Percentiles rank a stretch among this genome's conserved stretches.
phyloP scores from a whole-genome alignment of 92 coral and sea anemone genomes.

The Plumapathes pennacea region DNA sequence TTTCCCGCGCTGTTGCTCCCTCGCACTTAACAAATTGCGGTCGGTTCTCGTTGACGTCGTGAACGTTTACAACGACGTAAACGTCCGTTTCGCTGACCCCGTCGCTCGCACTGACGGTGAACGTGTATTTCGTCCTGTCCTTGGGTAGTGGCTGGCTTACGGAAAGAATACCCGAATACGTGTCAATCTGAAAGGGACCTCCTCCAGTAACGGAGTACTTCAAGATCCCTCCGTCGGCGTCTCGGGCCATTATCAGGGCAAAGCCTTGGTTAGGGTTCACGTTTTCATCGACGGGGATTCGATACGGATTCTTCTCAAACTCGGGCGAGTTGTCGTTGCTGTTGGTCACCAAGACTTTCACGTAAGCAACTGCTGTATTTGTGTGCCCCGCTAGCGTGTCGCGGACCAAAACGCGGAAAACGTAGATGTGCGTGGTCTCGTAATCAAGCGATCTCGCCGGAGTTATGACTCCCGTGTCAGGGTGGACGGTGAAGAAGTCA shows the following conservation, averaged over 20 bases:
- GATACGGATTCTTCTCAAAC: conserved; percentile 37
- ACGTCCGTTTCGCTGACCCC: conserved; percentile 12
- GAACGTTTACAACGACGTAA: conserved; percentile 37
- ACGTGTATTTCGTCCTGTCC: conserved; percentile 46
- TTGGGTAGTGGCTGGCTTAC: conserved; percentile 22
- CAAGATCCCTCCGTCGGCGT: conserved; percentile 45
- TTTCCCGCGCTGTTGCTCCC: conserved; percentile 52
- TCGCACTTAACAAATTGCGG: conserved; percentile 64
- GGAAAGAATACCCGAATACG: conserved; percentile 56
- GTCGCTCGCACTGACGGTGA: conserved; percentile 55
- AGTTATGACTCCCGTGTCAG: conserved; percentile 69
- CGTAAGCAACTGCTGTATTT: conserved; percentile 51
- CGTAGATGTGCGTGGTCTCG: conserved; percentile 36
- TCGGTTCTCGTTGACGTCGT: conserved; percentile 45
- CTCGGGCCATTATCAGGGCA: conserved; percentile 62
- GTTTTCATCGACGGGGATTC: conserved; percentile 54
- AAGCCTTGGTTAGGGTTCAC: conserved; percentile 55
- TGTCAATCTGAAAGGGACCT: conserved; percentile 48
- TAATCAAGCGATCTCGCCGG: conserved; percentile 58
- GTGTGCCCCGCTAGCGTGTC: conserved; percentile 28
- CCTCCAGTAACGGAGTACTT: conserved; percentile 45
- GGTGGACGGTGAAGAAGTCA: conserved; percentile 46
- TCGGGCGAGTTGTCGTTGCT: conserved; percentile 72
- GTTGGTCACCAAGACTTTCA: conserved; percentile 54
- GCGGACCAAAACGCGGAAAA: conserved; percentile 48